These are phyloP conservation scores for Semnornis frantzii DNA, from an alignment of 2,113 vertebrate genomes.

Conservation along the genomic window DNA sequence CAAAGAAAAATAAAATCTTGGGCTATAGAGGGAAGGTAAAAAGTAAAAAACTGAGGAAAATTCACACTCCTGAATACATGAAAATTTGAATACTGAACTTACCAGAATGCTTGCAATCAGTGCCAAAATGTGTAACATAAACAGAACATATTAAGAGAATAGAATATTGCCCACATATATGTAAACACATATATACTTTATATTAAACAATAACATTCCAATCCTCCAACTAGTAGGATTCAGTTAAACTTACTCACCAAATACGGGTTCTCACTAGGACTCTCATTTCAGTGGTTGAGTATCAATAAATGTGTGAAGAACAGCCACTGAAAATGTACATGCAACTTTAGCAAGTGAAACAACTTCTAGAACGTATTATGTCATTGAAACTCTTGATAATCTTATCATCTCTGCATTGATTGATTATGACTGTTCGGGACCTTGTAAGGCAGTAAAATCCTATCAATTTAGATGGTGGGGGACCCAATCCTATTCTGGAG, in stretches of 20 bases:
- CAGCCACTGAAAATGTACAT: not conserved
- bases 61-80: not conserved
- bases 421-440: not conserved
- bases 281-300: not conserved
- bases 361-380: not conserved
- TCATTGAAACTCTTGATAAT: not conserved
- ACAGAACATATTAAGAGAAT: not conserved
- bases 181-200: not conserved
- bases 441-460: slow-evolving; percentile 4
- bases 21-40: rapidly evolving
- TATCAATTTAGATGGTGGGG: not conserved
- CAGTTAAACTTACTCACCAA: not conserved
- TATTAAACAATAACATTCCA: not conserved
- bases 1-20: not conserved
- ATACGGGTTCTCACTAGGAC: not conserved
- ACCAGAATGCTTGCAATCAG: not conserved
- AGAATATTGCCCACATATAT: not conserved
- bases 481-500: not conserved
- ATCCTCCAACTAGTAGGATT: not conserved
- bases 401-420: not conserved
- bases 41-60: not conserved
- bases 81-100: not conserved
- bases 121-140: not conserved
- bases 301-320: not conserved
- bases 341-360: not conserved